Evolutionary conservation across 2,888 invertebrate genomes (phyloP), one percentile per base, ranked within the genome.

Genomic region (Drosophila suboccidentalis): DNA sequence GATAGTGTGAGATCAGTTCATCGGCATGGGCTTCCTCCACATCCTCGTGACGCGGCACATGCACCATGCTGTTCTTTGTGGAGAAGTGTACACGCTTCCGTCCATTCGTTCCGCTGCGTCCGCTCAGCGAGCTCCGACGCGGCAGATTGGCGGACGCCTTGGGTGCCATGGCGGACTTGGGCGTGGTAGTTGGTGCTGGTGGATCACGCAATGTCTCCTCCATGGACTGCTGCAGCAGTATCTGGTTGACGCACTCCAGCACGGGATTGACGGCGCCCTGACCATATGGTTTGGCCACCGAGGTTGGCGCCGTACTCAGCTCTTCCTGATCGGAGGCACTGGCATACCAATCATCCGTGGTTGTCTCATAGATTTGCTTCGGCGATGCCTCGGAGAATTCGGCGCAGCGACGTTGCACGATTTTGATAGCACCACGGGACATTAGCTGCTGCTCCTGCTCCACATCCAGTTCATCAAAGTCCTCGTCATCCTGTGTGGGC

Each of bases 221-320:
- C 91, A 95, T 93, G 19, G 95, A 94, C 90, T 97, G 97, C 82
- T 96, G 96, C 34, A 97, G 92, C 41, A 97, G 93, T 82, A 97
- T 97, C 92, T 93, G 97, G 93, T 97, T 97, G 76, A 97, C 97
- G 90, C 97, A 97, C 92, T 97, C 97, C 54, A 97, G 92, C 8
- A 97, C 97, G 1, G 97, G 97, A 92, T 97, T 97, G 79, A 97
- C 96, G 22, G 95, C 94, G 63, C 95, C 95, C 72, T 95, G 91
- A 1, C 90, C 90, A 66, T 93, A 93, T 0, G 92, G 78, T 49
- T 92, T 93, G 11, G 82, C 47, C 1, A 71, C 69, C 4, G 29
- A 8, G 1, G 87, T 75, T 0, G 88, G 84, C 4, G 71, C 60
- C 11, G 70, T 62, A 43, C 76, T 78, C 0, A 78, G 71, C 58